Evolutionary conservation across 1,140 invertebrate genomes (phyloP), one percentile per base, ranked within the genome.

Genomic region (Hydropsyche tenuis): DNA sequence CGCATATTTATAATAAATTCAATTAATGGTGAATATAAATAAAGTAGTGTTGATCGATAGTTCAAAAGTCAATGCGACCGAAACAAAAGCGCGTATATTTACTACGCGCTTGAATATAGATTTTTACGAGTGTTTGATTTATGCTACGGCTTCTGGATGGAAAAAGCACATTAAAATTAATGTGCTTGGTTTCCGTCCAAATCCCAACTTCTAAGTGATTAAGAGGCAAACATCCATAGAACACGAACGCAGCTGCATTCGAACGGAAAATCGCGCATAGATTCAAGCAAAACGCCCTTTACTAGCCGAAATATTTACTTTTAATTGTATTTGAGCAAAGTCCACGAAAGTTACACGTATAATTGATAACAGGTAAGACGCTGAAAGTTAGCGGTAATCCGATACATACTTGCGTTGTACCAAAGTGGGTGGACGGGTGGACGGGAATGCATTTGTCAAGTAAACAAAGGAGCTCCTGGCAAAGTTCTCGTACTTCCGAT

Each of bases 401-500:
- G 30, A 9, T n/a, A n/a, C n/a, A n/a, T n/a, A n/a, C n/a, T n/a
- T 37, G 30, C 30, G 30, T 9, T 9, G 9, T 37, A 37, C 9
- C 30, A 37, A 4, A 37, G n/a, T n/a, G n/a, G 23, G 6, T 16
- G 14, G 1, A 22, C 3, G 9, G 2, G 42, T 11, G n/a, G 43
- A 48, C 66, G 3, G 23, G 22, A 60, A 70, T 56, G 68, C 68
- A 70, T 70, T 70, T 56, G 68, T 70, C 68, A 70, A 56, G 27
- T 48, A 70, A 70, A 70, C 68, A 70, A 70, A 70, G 48, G 56
- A 60, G 23, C n/a, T n/a, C n/a, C n/a, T n/a, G n/a, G n/a, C 56
- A 7, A 18, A 60, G 56, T 48, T 48, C 45, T n/a, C 4, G 11
- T 16, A 48, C 11, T 48, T n/a, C 37, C 37, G 37, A 43, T 43